Conservation (phyloP, 1,140 invertebrate genomes). For the Sogatella furcifera region DNA sequence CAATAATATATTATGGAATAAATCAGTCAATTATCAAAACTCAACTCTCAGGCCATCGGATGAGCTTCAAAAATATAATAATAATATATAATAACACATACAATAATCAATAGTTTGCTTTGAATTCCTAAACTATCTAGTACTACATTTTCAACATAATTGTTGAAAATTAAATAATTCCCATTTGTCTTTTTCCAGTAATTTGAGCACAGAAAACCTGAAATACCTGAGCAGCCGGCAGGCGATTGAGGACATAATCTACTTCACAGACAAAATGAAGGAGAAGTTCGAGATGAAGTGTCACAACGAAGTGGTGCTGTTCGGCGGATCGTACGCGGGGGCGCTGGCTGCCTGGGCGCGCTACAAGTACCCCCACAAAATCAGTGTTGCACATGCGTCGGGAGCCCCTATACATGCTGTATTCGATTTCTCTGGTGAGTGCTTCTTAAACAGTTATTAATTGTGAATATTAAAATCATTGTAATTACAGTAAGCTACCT, state of each 20-base stretch:
- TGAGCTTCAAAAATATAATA: no score
- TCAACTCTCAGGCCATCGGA: no score
- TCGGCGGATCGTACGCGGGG: slow-evolving; percentile 89
- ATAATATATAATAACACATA: no score
- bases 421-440: slow-evolving; percentile 63
- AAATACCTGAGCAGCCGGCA: slow-evolving; percentile 71
- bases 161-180: no score
- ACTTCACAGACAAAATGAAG: slow-evolving; percentile 63
- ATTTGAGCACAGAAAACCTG: slow-evolving; percentile 65
- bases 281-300: slow-evolving; percentile 45
- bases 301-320: slow-evolving; percentile 70
- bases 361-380: slow-evolving; percentile 80
- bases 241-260: slow-evolving; percentile 76
- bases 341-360: slow-evolving; percentile 85
- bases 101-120: no score
- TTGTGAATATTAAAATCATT: no score
- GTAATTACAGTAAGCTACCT: no score
- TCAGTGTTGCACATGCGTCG: slow-evolving; percentile 71
- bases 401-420: slow-evolving; percentile 77
- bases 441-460: no score
- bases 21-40: no score
- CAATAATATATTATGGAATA: no score
- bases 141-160: no score
- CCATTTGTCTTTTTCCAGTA: slow-evolving; percentile 38
- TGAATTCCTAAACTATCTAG: no score